phyloP scores from a whole-genome alignment of 2,888 invertebrate species.

The Chydorus sphaericus region DNA sequence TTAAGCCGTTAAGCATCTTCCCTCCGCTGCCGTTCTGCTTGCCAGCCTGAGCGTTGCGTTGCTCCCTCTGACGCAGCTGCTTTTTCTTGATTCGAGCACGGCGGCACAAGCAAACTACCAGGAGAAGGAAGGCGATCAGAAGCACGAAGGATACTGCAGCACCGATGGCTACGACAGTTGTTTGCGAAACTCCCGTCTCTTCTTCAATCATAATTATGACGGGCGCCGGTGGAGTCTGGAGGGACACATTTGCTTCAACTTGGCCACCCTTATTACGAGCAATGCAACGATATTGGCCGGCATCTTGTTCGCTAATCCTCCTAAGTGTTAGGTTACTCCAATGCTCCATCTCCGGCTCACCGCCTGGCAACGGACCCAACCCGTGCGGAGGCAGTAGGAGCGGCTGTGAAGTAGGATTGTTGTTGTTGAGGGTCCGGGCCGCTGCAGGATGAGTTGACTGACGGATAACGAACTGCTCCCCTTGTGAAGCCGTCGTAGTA shows the following conservation, averaged over 20 bases:
- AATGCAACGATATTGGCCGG: slow-evolving; percentile 70
- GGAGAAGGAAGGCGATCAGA: slow-evolving; percentile 37
- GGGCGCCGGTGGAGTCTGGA: slow-evolving; percentile 33
- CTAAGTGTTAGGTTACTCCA: slow-evolving; percentile 72
- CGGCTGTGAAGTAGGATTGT: neutral
- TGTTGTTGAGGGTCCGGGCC: neutral
- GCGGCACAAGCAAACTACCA: slow-evolving; percentile 39
- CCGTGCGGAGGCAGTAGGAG: slow-evolving; percentile 7
- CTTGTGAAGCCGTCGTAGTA: neutral
- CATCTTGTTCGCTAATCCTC: slow-evolving; percentile 64
- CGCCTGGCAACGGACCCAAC: slow-evolving; percentile 13
- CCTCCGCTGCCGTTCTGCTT: slow-evolving; percentile 52
- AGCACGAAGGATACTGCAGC: slow-evolving; percentile 47
- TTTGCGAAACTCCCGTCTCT: slow-evolving; percentile 49
- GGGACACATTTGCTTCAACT: slow-evolving; percentile 55
- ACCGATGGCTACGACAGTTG: slow-evolving; percentile 51
- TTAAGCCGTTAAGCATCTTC: neutral
- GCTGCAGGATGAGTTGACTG: neutral
- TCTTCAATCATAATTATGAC: slow-evolving; percentile 60
- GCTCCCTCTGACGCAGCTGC: slow-evolving; percentile 27
- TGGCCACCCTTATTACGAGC: slow-evolving; percentile 63
- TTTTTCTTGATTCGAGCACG: slow-evolving; percentile 29
- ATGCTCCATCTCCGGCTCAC: slow-evolving; percentile 31
- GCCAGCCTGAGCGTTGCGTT: slow-evolving; percentile 31
- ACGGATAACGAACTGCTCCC: slow-evolving; percentile 1